A percentile compares a stretch with the other conserved stretches of the same genome.
These are phyloP conservation scores for Heliothis peltigera DNA, from an alignment of 2,888 invertebrate genomes.

Conservation along the genomic window DNA sequence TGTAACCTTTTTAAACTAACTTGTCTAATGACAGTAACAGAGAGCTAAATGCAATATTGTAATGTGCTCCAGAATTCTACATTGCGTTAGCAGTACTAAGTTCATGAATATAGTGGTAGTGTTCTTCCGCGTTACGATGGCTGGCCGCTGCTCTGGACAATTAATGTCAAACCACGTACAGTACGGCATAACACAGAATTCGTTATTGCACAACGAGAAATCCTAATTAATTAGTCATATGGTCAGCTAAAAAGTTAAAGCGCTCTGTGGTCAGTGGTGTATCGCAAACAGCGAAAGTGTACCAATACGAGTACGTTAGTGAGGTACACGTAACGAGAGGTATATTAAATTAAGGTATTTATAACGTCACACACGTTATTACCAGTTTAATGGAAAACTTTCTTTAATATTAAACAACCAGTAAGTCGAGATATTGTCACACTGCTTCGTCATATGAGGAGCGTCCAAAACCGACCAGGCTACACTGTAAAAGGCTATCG, in stretches of 20 bases:
- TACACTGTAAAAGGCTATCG: constrained; percentile 14
- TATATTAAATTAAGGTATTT: constrained; percentile 35
- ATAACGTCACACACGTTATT: constrained; percentile 23
- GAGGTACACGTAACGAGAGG: constrained; percentile 42
- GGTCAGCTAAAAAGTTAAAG: constrained; percentile 48
- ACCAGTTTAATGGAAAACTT: constrained; percentile 43
- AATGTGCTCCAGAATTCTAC: constrained; percentile 5
- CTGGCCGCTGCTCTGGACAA: constrained; percentile 21
- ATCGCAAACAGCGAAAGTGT: constrained; percentile 61
- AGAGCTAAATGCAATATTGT: background rate
- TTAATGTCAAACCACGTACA: constrained; percentile 47
- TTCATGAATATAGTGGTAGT: constrained; percentile 17
- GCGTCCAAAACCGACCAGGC: constrained; percentile 5
- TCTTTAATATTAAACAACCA: constrained; percentile 28
- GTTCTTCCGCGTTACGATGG: constrained; percentile 27
- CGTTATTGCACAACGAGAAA: constrained; percentile 59
- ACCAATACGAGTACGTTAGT: constrained; percentile 45
- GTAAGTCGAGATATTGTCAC: constrained; percentile 8
- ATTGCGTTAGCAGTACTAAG: constrained; percentile 21
- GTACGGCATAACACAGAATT: constrained; percentile 40
- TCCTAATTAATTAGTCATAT: constrained; percentile 64
- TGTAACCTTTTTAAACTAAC: background rate
- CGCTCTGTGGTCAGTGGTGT: constrained; percentile 36
- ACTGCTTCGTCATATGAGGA: too few relatives aligned
- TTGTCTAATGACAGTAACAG: background rate